Base-by-base conservation (phyloP, 2,888 invertebrate species). In the Schizotus pectinicornis region DNA sequence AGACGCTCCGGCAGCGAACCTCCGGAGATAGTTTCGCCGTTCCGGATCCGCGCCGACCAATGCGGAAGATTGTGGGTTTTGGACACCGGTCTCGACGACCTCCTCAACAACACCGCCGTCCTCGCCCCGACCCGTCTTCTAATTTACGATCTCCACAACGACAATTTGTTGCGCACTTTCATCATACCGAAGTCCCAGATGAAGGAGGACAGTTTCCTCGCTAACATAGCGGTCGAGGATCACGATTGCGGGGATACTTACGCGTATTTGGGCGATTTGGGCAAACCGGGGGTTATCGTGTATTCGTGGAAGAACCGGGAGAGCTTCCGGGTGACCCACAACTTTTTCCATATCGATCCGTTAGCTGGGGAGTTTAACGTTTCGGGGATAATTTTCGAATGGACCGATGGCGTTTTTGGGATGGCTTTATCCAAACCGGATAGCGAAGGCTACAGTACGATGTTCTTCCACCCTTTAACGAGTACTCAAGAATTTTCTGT, bases 41-140 rank as follows among this genome's bases (percentile, higher is more conserved):
- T 89, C 77, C 81, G 91, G 6, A 81, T 90, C 1, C 82, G 89
- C 0, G 90, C 89, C 0, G 92, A 92, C 75, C 83, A 83, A 45
- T 92, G 92, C 74, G 88, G 86, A 8, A 84, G 91, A 0, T 84
- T 92, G 0, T 92, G 92, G 92, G 89, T 91, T 7, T 74, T 92
- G 39, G 92, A 92, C 73, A 88, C 88, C 1, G 91, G 92, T 0
- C 83, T 87, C 35, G 81, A 86, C 0, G 86, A 88, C 56, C 83
- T 86, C 41, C 73, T 88, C 1, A 81, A 77, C 6, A 82, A 80
- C 0, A 7, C 42, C 6, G 39, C 22, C 53, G 51, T 43, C 8
- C 52, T 42, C 48, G 34, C 39, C 7, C 81, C 79, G 39, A 84
- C 90, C 0, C 83, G 88, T 14, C 78, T 92, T 14, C 81, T 91